Percentiles rank a stretch among this genome's conserved stretches.
phyloP scores from a whole-genome alignment of 2,888 invertebrate species.

The Leucophora obtusa region DNA sequence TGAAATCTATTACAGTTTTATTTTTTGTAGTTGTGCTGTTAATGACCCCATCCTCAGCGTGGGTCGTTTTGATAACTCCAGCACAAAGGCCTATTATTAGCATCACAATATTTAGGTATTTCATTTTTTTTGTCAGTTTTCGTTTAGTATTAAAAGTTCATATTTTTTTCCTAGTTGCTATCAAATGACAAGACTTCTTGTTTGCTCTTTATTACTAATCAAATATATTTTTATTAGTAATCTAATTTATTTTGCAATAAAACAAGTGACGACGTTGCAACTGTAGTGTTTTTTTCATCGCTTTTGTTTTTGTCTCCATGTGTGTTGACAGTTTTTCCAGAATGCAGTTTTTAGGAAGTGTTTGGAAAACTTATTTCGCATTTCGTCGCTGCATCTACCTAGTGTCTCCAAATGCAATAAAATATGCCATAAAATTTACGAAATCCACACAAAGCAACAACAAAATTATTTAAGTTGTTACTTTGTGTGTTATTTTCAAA shows the following conservation, averaged over 20 bases:
- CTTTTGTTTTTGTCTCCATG: slow-evolving; percentile 36
- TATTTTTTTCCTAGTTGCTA: background rate
- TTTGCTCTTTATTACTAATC: slow-evolving; percentile 13
- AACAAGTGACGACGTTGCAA: slow-evolving; percentile 61
- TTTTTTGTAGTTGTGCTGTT: slow-evolving; percentile 17
- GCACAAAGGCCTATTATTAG: slow-evolving; percentile 18
- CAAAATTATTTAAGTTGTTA: too few species aligned
- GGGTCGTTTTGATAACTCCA: slow-evolving; percentile 29
- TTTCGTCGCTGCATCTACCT: too few species aligned
- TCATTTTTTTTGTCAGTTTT: slow-evolving; percentile 34
- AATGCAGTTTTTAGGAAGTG: slow-evolving; percentile 28
- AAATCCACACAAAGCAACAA: too few species aligned
- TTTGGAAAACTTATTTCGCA: slow-evolving; percentile 1
- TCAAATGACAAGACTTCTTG: slow-evolving; percentile 5
- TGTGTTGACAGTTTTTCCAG: slow-evolving; percentile 38
- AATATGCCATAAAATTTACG: too few species aligned
- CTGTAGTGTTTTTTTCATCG: slow-evolving; percentile 12
- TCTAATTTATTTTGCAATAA: slow-evolving; percentile 15
- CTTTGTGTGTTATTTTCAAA: too few species aligned
- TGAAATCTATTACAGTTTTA: slow-evolving; percentile 37
- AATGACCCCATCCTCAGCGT: slow-evolving; percentile 23
- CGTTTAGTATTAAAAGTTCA: slow-evolving; percentile 22
- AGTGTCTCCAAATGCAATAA: too few species aligned
- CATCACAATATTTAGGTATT: slow-evolving; percentile 29
- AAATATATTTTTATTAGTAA: background rate